Evolutionary conservation across 2,797 vertebrate genomes (phyloP).

Genomic region (Malacoctenus gilli): DNA sequence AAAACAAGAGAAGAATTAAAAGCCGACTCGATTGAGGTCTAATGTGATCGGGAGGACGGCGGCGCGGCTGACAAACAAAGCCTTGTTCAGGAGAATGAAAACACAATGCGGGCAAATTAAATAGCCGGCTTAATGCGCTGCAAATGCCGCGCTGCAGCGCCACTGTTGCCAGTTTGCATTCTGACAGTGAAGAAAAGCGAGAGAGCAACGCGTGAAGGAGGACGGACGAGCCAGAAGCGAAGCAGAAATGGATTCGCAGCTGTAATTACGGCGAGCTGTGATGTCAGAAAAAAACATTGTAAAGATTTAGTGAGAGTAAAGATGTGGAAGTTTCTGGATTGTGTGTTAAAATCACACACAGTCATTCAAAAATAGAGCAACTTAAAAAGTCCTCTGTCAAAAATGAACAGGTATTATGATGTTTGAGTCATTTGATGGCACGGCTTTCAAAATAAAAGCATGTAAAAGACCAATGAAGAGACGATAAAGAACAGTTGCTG

Average conservation of each 20-base stretch:
- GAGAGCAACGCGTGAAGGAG: background rate
- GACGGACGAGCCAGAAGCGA: background rate
- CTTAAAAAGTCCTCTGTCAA: no score
- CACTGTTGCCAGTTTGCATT: slow-evolving; percentile 12
- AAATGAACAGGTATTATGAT: no score
- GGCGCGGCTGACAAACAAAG: slow-evolving; percentile 32
- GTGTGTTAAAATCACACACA: no score
- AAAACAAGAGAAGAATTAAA: background rate
- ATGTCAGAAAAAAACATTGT: background rate
- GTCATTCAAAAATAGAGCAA: no score
- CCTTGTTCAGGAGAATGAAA: slow-evolving; percentile 45
- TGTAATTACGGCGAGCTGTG: slow-evolving; percentile 3
- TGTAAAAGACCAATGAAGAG: no score
- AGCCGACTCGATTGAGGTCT: slow-evolving; percentile 42
- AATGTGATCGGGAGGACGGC: slow-evolving; percentile 55
- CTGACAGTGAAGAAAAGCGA: slow-evolving; percentile 17
- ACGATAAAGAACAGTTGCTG: no score
- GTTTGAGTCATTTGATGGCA: no score
- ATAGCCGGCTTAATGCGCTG: slow-evolving; percentile 23
- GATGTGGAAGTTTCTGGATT: no score
- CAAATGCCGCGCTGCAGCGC: slow-evolving; percentile 16
- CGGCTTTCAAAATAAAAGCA: no score
- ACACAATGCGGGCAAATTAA: slow-evolving; percentile 42
- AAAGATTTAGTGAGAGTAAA: no score
- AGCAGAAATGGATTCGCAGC: slow-evolving; percentile 13